These are phyloP conservation scores for Stomorhina lunata DNA, from an alignment of 2,888 invertebrate genomes.

Conservation along the genomic window DNA sequence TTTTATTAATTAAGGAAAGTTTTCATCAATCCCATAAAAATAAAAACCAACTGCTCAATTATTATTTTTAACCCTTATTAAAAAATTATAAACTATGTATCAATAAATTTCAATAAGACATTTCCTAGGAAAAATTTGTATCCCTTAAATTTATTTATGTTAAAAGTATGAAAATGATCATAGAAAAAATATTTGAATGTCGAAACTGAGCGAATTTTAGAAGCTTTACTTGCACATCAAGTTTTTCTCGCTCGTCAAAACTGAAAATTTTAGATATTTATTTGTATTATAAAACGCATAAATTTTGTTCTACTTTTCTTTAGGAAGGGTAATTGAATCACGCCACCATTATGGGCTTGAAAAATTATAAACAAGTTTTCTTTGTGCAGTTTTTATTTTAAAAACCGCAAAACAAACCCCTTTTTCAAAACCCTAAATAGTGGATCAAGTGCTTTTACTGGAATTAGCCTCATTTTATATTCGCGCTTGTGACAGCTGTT, in stretches of 20 bases:
- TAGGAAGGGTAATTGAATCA: neutral
- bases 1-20: no score
- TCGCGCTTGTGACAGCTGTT: conserved; percentile 45
- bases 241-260: neutral
- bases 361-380: conserved; percentile 32
- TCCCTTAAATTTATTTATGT: no score
- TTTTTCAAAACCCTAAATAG: neutral
- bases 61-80: conserved; percentile 3
- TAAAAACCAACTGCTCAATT: conserved; percentile 22
- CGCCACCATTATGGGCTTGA: neutral
- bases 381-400: conserved; percentile 3
- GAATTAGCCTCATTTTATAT: neutral
- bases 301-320: neutral
- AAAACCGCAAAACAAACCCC: conserved; percentile 40
- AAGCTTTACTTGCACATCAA: no score
- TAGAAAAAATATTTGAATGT: no score
- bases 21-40: no score
- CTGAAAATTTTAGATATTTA: no score
- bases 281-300: no score
- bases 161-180: no score
- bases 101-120: no score
- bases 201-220: no score
- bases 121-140: no score
- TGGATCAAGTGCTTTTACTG: conserved; percentile 25
- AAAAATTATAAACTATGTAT: neutral